Evolutionary conservation across 2,888 invertebrate species (phyloP).

Genomic region (Drosophila aldrichi): DNA sequence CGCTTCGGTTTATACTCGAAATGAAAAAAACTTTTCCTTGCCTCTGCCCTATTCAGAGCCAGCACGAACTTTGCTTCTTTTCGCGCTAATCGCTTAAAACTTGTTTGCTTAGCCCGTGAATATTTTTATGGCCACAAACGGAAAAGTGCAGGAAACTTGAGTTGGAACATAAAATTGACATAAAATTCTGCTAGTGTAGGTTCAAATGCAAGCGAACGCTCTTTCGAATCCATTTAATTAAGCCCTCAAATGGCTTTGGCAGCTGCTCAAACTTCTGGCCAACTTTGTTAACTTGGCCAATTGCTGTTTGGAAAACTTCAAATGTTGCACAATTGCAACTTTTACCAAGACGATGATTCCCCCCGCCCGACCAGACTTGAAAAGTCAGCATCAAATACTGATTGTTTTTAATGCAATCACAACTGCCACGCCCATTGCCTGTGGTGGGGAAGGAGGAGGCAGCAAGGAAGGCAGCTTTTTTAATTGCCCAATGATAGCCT

Average conservation of each 20-base stretch:
- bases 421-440: constrained; percentile 29
- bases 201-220: constrained; percentile 1
- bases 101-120: neutral
- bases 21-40: neutral
- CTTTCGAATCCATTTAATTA: constrained; percentile 47
- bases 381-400: constrained; percentile 27
- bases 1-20: neutral
- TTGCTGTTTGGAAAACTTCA: constrained; percentile 47
- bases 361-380: neutral
- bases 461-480: constrained; percentile 59
- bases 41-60: neutral
- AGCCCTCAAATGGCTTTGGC: constrained; percentile 23
- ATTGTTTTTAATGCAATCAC: constrained; percentile 48
- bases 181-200: constrained; percentile 14
- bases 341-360: constrained; percentile 15
- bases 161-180: constrained; percentile 4
- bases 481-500: constrained; percentile 58
- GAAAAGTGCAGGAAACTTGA: constrained; percentile 1
- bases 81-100: neutral
- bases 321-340: constrained; percentile 53
- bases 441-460: neutral
- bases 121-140: constrained; percentile 12
- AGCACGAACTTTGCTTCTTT: neutral
- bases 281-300: constrained; percentile 36
- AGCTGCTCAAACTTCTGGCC: constrained; percentile 25